Percentiles rank a stretch among this genome's conserved stretches.
phyloP scores from a whole-genome alignment of 2,113 vertebrate species.

The Geococcyx californianus region DNA sequence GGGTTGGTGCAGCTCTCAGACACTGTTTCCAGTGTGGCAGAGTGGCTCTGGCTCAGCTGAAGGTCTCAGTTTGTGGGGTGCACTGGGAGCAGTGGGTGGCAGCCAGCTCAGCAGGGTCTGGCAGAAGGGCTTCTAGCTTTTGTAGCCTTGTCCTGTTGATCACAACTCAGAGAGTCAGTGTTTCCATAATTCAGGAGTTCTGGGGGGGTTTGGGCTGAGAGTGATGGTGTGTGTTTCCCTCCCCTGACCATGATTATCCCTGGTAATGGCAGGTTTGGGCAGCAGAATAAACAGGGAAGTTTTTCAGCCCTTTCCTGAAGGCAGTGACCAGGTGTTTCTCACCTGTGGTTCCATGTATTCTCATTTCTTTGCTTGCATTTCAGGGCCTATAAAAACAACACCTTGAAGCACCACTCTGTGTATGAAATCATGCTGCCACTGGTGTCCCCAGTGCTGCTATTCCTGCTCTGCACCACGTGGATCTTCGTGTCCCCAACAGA shows the following conservation, averaged over 20 bases:
- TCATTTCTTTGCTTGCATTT: neutral
- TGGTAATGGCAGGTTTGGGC: neutral
- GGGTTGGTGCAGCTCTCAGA: no score
- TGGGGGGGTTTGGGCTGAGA: neutral
- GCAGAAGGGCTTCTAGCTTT: neutral
- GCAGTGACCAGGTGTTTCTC: neutral
- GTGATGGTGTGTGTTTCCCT: neutral
- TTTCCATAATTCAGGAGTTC: neutral
- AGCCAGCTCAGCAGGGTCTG: neutral
- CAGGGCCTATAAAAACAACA: slow-evolving; percentile 87
- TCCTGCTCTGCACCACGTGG: slow-evolving; percentile 88
- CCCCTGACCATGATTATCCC: rapidly evolving
- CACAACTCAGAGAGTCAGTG: neutral
- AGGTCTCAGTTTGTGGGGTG: neutral
- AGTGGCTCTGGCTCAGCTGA: no score
- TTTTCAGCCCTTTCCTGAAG: neutral
- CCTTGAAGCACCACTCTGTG: slow-evolving; percentile 87
- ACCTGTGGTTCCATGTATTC: neutral
- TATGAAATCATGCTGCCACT: slow-evolving; percentile 93
- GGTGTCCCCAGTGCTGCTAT: slow-evolving; percentile 90
- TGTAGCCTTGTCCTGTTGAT: neutral
- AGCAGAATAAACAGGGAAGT: neutral
- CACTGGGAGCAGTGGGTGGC: neutral
- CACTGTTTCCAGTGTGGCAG: no score
- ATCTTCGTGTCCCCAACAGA: slow-evolving; percentile 82